Base-by-base conservation (phyloP, 2,113 vertebrate species). In the Drymodes brunneopygia region DNA sequence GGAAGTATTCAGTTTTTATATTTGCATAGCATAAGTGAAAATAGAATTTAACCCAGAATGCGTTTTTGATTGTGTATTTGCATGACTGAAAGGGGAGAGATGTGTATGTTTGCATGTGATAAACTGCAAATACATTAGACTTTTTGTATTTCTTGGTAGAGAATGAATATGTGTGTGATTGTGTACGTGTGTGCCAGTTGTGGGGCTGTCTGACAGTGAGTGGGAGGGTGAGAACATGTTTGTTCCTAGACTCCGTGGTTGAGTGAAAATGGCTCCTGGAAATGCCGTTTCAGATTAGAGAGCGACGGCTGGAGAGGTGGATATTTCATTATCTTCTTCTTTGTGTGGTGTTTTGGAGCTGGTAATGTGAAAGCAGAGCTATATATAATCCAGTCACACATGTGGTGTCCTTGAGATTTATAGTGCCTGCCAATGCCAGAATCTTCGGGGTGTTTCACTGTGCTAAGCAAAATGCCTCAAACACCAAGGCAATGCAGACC, bases 361-460 rank as follows among this genome's bases (percentile, higher is more conserved):
- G 87, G 97, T 92, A 96, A 96, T 96, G 87, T 96, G 97, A 98
- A 97, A 93, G 88, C 88, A 79, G 84, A 91, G 96, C 97, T 97
- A 98, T 98, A 98, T 98, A 98, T 98, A 98, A 98, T 96, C 97
- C 44, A 58, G 97, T 97, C 97, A 96, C 96, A 98, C 97, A 96
- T 96, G 96, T 88, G 92, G 88, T 91, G 64, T 95, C 96, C 90
- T 91, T n/a, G 21, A 97, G 97, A 97, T 96, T 97, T 95, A 97
- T 83, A 90, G 91, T 40, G 82, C 80, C 67, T 93, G 94, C 92
- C 94, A 88, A 96, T 93, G 96, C 94, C 91, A 96, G 86, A 93
- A 95, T 95, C 95, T 96, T 58, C 27, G 65, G 95, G 91, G 90
- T 71, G 72, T 91, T 94, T 91, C 45, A 74, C 94, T 89, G 65